Conservation (phyloP, 2,888 invertebrate species). For the Clivina fossor region DNA sequence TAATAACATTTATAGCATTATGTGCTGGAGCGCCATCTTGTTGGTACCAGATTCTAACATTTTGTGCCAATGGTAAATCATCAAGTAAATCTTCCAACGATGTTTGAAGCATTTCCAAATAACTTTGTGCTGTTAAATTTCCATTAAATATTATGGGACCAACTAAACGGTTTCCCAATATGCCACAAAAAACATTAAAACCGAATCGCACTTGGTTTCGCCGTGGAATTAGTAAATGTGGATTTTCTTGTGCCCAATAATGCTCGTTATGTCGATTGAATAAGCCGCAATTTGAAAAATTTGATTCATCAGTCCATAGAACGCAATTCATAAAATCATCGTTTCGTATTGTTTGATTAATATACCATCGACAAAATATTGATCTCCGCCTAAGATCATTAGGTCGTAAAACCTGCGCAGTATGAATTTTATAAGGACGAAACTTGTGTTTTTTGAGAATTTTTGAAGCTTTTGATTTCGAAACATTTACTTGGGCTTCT, state of each 20-base stretch:
- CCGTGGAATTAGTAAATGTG: conserved; percentile 5
- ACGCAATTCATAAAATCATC: conserved; percentile 16
- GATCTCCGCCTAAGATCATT: conserved; percentile 16
- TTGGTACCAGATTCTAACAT: no score
- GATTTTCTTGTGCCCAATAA: conserved; percentile 19
- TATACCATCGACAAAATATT: conserved; percentile 24
- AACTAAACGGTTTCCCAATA: conserved; percentile 17
- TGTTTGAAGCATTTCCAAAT: conserved; percentile 22
- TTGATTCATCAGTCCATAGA: conserved; percentile 18
- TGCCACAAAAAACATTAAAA: conserved; percentile 28
- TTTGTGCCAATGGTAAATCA: no score
- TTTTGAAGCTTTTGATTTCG: conserved; percentile 13
- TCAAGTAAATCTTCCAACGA: conserved; percentile 12
- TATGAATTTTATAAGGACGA: conserved; percentile 11
- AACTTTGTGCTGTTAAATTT: conserved; percentile 15
- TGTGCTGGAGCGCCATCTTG: conserved; percentile 8
- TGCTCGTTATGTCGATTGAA: conserved; percentile 21
- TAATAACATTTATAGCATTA: conserved; percentile 43
- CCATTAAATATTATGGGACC: conserved; percentile 17
- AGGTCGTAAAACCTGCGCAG: conserved; percentile 13
- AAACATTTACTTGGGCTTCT: conserved; percentile 9
- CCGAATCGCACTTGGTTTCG: conserved; percentile 13
- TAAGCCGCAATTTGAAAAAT: conserved; percentile 18
- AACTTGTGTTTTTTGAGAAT: conserved; percentile 11
- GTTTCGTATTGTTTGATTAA: conserved; percentile 14